Evolutionary conservation across 1,140 invertebrate genomes (phyloP).

Genomic region (Camponotus floridanus): DNA sequence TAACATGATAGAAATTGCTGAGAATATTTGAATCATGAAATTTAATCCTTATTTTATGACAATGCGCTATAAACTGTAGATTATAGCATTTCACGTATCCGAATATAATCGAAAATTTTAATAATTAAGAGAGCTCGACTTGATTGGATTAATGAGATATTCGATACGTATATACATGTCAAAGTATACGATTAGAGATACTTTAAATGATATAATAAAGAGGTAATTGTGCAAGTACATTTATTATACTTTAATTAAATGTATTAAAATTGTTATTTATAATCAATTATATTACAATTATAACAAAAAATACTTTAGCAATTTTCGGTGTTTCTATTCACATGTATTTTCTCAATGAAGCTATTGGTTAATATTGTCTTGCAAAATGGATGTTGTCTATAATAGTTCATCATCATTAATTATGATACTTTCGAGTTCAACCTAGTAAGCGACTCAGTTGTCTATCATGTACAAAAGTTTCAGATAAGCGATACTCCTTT

Average conservation of each 20-base stretch:
- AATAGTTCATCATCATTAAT: slow-evolving; percentile 5
- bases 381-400: slow-evolving; percentile 25
- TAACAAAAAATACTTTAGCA: not conserved
- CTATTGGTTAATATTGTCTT: not conserved
- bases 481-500: not conserved
- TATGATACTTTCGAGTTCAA: not conserved
- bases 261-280: not conserved
- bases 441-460: not conserved
- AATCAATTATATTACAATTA: slow-evolving; percentile 4
- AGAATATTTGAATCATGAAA: not conserved
- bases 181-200: not conserved
- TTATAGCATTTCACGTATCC: slow-evolving; percentile 23
- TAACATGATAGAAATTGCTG: slow-evolving; percentile 39
- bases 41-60: not conserved
- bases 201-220: not conserved
- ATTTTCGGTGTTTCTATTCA: not conserved
- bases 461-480: not conserved
- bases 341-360: not conserved
- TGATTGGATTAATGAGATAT: slow-evolving; percentile 25
- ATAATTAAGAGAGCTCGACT: not conserved
- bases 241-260: too few relatives aligned
- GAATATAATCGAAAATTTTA: slow-evolving; percentile 28
- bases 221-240: not conserved
- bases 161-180: not conserved
- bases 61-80: too few relatives aligned